phyloP scores from a whole-genome alignment of 2,888 invertebrate species.

The Lasioglossum lativentre region DNA sequence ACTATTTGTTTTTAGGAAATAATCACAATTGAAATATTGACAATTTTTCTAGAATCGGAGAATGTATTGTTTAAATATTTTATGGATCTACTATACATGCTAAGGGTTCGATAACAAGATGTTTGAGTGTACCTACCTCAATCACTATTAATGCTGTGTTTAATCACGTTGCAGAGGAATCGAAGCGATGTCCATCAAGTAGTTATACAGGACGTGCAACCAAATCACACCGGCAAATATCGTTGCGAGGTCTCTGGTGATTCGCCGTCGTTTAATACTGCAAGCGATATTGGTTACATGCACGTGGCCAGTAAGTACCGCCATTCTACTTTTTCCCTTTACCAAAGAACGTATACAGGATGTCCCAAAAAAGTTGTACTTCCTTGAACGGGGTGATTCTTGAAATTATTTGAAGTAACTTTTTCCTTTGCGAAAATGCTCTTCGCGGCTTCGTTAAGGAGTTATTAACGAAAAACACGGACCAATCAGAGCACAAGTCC shows the following conservation, averaged over 20 bases:
- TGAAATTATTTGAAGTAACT: too few species aligned
- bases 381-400: too few species aligned
- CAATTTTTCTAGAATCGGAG: neutral
- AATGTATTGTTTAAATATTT: neutral
- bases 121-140: neutral
- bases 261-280: constrained; percentile 90
- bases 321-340: constrained; percentile 3
- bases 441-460: too few species aligned
- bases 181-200: constrained; percentile 84
- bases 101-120: neutral
- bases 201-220: constrained; percentile 89
- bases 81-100: neutral
- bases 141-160: neutral
- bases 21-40: neutral
- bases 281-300: constrained; percentile 88
- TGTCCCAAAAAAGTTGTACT: too few species aligned
- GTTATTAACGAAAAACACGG: too few species aligned
- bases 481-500: too few species aligned
- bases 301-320: constrained; percentile 90
- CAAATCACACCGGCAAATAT: constrained; percentile 90
- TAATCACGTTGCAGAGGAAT: constrained; percentile 74
- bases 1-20: too few species aligned
- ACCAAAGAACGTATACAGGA: neutral
- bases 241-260: constrained; percentile 92
- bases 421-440: too few species aligned